These are phyloP conservation scores for Acestrorhynchus altus DNA, from an alignment of 2,797 vertebrate species.

Conservation along the genomic window DNA sequence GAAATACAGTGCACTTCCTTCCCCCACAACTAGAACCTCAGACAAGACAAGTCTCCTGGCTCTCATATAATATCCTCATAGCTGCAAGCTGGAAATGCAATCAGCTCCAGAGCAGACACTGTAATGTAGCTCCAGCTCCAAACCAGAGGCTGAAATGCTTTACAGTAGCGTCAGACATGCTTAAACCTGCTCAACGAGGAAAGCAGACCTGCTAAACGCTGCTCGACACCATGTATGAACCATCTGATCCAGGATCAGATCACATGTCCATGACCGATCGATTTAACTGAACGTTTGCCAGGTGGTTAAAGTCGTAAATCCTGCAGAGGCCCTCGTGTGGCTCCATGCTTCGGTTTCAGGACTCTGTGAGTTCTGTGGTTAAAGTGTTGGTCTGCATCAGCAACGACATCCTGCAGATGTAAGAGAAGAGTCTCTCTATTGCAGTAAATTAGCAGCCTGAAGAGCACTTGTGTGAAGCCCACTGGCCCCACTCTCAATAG, in stretches of 20 bases:
- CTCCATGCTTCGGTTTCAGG: too few species aligned
- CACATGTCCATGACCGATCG: too few species aligned
- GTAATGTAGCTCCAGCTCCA: slow-evolving; percentile 13
- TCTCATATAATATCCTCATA: slow-evolving; percentile 26
- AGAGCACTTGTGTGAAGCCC: neutral
- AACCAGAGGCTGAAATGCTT: slow-evolving; percentile 39
- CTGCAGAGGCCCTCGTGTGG: too few species aligned
- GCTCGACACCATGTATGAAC: neutral
- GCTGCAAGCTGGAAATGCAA: slow-evolving; percentile 38
- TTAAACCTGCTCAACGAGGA: slow-evolving; percentile 46
- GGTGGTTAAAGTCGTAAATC: too few species aligned
- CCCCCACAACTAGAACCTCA: neutral
- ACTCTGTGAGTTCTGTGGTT: neutral
- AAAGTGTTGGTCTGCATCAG: neutral
- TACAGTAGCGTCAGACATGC: slow-evolving; percentile 35
- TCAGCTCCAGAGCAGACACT: neutral
- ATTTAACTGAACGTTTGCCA: too few species aligned
- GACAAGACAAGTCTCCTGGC: slow-evolving; percentile 1
- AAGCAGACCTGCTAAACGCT: slow-evolving; percentile 40
- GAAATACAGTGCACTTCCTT: neutral
- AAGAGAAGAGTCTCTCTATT: neutral
- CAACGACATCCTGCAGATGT: neutral
- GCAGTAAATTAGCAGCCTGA: neutral
- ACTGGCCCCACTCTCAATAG: slow-evolving; percentile 42
- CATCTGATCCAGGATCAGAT: neutral